Conservation (phyloP, 2,888 invertebrate genomes). For the Argyresthia goedartella region DNA sequence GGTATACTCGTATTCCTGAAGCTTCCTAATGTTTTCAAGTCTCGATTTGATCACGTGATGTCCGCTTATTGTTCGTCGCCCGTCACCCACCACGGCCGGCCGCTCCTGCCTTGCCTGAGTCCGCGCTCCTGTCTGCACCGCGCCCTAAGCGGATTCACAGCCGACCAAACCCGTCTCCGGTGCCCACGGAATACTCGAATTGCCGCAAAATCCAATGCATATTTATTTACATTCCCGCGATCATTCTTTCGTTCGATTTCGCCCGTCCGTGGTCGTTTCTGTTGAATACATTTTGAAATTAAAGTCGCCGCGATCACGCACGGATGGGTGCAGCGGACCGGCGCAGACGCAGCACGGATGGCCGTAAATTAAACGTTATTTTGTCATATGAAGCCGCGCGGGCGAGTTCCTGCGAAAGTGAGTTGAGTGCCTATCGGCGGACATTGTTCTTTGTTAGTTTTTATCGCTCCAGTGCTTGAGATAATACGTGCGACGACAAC, state of each 20-base stretch:
- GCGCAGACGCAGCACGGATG: conserved; percentile 15
- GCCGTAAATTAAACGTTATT: conserved; percentile 46
- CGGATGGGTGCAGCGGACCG: conserved; percentile 34
- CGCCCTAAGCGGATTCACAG: conserved; percentile 46
- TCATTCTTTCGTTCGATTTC: conserved; percentile 37
- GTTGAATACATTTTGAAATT: conserved; percentile 36
- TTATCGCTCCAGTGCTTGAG: conserved; percentile 63
- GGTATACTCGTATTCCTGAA: too few species aligned
- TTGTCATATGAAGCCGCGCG: conserved; percentile 50
- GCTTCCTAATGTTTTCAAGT: too few species aligned
- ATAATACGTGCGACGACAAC: conserved; percentile 43
- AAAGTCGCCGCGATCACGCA: conserved; percentile 43
- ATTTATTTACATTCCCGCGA: conserved; percentile 19
- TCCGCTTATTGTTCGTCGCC: too few species aligned
- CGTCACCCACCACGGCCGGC: too few species aligned
- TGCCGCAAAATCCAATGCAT: conserved; percentile 1
- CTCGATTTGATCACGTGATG: too few species aligned
- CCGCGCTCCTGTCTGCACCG: conserved; percentile 29
- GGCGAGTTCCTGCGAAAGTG: conserved; percentile 59
- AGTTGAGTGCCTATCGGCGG: conserved; percentile 52
- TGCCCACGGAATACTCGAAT: conserved; percentile 1
- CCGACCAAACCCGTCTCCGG: conserved; percentile 22
- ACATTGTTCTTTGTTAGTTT: conserved; percentile 68
- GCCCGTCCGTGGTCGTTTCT: conserved; percentile 43
- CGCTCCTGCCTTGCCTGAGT: conserved; percentile 25